Base-by-base conservation (phyloP, 2,888 invertebrate genomes). In the Papilio protenor region DNA sequence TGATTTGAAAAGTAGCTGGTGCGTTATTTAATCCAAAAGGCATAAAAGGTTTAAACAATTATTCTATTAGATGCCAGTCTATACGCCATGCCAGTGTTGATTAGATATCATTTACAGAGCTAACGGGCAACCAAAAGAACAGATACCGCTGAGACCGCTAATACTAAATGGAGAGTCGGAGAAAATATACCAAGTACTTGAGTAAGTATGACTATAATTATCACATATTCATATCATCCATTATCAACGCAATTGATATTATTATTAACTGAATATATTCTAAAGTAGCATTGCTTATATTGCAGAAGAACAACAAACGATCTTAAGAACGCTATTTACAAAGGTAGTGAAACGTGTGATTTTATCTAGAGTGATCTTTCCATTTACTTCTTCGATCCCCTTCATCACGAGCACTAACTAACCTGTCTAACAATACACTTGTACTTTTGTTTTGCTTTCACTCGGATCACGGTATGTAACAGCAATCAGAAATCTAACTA, bases 101-200 rank as follows among this genome's bases (percentile, higher is more conserved):
- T 66, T 40, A 4, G 1, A 18, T 71, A 5, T 4, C 2, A 33
- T 57, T 27, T 52, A 16, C 85, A 95, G 95, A 79, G 93, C 93
- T 71, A 94, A 94, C 72, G 94, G 95, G 80, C 94, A 94, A 83
- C 92, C 93, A 6, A 95, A 94, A 80, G 97, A 98, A 87, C 97
- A 96, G 85, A 98, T 98, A 89, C 98, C 98, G 8, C 40, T 98
- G 84, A 95, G 97, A 85, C 96, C 97, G 76, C 94, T 97, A 64
- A 96, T 97, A 84, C 96, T 97, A 82, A 96, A 96, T 84, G 96
- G 96, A 49, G 96, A 96, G 85, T 93, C 95, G 14, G 96, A 96
- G 82, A 96, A 95, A 87, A 95, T 96, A 84, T 96, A 96, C 85
- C 96, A 96, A 93, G 96, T 97, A 78, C 93, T 96, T 85, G 96